Conservation (phyloP, 2,113 vertebrate genomes). For the Xenus cinereus region DNA sequence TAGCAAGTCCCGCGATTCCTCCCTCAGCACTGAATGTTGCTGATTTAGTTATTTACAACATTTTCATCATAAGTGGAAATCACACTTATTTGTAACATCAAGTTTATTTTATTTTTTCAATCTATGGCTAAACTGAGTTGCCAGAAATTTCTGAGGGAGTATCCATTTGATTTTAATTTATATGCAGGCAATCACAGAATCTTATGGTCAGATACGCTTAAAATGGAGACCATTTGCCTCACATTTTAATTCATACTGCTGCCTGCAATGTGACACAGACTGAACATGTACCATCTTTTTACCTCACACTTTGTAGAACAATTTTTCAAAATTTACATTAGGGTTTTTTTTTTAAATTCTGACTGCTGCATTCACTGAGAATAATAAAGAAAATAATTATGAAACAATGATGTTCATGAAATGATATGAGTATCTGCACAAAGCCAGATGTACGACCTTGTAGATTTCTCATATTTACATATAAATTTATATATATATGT, state of each 20-base stretch:
- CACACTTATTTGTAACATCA: neutral
- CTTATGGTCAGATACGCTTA: constrained; percentile 1
- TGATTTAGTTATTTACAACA: constrained; percentile 2
- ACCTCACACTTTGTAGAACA: neutral
- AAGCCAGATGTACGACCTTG: neutral
- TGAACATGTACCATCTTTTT: neutral
- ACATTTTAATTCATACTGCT: neutral
- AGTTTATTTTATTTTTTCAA: neutral
- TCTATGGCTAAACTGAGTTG: neutral
- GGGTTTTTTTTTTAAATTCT: neutral
- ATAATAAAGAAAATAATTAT: neutral
- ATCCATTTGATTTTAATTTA: constrained; percentile 15
- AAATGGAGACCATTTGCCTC: neutral
- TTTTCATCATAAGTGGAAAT: neutral
- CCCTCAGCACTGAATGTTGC: neutral
- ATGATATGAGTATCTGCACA: neutral
- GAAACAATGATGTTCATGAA: neutral
- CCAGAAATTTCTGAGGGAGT: constrained; percentile 14
- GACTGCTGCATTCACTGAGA: neutral
- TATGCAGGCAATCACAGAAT: constrained; percentile 2
- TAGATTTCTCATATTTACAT: neutral
- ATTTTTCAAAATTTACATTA: neutral
- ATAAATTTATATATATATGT: neutral
- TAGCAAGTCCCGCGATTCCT: neutral
- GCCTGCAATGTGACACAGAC: neutral